These are phyloP conservation scores for Brienomyrus longianalis DNA, from an alignment of 2,113 vertebrate genomes.

Conservation along the genomic window DNA sequence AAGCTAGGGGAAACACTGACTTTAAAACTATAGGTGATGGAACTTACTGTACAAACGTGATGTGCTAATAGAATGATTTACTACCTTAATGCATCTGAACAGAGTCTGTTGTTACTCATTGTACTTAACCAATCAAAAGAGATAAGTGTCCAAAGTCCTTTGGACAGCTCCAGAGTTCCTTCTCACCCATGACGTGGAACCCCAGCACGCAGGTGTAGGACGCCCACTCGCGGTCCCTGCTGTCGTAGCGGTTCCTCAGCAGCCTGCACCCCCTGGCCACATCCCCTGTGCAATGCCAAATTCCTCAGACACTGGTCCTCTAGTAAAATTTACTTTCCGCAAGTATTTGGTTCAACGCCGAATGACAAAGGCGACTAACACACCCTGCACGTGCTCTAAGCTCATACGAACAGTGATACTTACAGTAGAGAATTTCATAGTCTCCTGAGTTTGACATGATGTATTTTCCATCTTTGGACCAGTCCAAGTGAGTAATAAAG, in stretches of 20 bases:
- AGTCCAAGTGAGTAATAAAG: conserved; percentile 88
- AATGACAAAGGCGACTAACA: background rate
- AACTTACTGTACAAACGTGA: background rate
- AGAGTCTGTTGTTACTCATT: background rate
- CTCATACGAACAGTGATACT: conserved; percentile 34
- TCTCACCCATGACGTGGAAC: conserved; percentile 85
- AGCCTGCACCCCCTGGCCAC: conserved; percentile 75
- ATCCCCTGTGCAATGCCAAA: conserved; percentile 62
- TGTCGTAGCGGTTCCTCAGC: conserved; percentile 77
- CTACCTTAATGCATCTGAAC: background rate
- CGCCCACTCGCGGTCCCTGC: conserved; percentile 80
- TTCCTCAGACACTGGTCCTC: background rate
- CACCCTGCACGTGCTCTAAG: background rate
- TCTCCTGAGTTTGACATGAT: conserved; percentile 92
- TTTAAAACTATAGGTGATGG: background rate
- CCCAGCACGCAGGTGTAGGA: conserved; percentile 86
- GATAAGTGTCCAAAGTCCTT: background rate
- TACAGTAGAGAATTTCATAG: conserved; percentile 91
- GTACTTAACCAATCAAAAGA: background rate
- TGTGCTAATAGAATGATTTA: background rate
- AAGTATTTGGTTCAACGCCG: background rate
- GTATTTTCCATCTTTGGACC: conserved; percentile 84
- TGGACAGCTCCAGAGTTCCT: background rate
- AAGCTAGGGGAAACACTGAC: background rate
- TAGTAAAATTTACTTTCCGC: background rate